Evolutionary conservation across 2,797 vertebrate genomes (phyloP), one percentile per base, ranked within the genome.

Genomic region (Enoplosus armatus): DNA sequence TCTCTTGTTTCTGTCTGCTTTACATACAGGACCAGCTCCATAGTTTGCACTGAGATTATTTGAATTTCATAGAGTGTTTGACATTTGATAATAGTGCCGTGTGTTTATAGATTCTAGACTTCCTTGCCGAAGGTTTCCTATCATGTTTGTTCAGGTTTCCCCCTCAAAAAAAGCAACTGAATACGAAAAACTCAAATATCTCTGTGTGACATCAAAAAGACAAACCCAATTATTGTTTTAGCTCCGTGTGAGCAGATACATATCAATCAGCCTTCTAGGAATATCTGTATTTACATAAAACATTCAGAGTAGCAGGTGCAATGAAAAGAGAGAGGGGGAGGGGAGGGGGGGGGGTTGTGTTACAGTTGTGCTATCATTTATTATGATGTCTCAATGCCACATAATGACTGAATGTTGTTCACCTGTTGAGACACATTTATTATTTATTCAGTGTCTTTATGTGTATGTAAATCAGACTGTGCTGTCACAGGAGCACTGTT

Each of bases 21-120:
- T 92, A 91, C 90, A 93, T 90, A 91, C 63, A 85, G 87, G 66
- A 92, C 72, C 86, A 72, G 84, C 87, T 71, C 67, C 47, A 29
- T n/a, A 15, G 75, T 90, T 90, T 90, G 81, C 90, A 71, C 71
- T 26, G 68, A 87, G 89, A 92, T 89, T 91, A 93, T 93, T 94
- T 91, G 89, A 94, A 93, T 93, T 94, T 90, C 87, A 90, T 87
- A 79, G 78, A 69, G 80, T 87, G 86, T 93, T 92, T 94, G 92
- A 92, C 91, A 91, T 92, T 91, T 92, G 89, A 92, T 92, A 92
- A 90, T 88, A 67, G 83, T 80, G 86, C 41, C 14, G 35, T 65
- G 82, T 84, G 84, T 90, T 88, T 86, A 88, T 85, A 85, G 80
- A 92, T 90, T 91, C 70, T 31, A 56, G 59, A 86, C 79, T 84